A percentile compares a stretch with the other conserved stretches of the same genome.
phyloP scores from a whole-genome alignment of 2,113 vertebrate species.

The Pollimyrus isidori region DNA sequence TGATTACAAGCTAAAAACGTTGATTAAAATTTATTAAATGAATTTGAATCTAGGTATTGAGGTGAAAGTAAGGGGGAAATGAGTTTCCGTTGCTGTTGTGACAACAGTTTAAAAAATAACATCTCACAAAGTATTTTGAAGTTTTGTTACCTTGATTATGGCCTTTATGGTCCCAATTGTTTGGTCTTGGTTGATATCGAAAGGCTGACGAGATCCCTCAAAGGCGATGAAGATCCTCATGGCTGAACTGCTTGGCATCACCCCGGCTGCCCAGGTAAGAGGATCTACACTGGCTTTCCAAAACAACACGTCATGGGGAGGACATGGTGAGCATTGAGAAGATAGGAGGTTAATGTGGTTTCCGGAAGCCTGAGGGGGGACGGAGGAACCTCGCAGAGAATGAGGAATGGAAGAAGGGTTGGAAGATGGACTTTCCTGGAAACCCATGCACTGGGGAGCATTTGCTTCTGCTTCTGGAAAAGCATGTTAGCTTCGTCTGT shows the following conservation, averaged over 20 bases:
- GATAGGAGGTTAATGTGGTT: not conserved
- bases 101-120: not conserved
- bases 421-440: not conserved
- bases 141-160: slow-evolving; percentile 60
- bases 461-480: not conserved
- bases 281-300: slow-evolving; percentile 10
- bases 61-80: not conserved
- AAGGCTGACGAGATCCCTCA: slow-evolving; percentile 56
- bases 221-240: slow-evolving; percentile 65
- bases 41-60: not conserved
- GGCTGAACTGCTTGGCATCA: not conserved
- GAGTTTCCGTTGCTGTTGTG: not conserved
- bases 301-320: not conserved
- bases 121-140: not conserved
- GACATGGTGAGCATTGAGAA: not conserved
- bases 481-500: not conserved
- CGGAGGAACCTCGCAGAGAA: not conserved
- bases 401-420: not conserved
- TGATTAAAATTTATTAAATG: not conserved
- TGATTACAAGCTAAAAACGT: not conserved
- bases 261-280: not conserved
- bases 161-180: slow-evolving; percentile 56
- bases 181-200: slow-evolving; percentile 53
- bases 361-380: not conserved
- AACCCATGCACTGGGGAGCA: not conserved